Evolutionary conservation across 2,888 invertebrate species (phyloP), one percentile per base, ranked within the genome.

Genomic region (Cynaeus angustus): DNA sequence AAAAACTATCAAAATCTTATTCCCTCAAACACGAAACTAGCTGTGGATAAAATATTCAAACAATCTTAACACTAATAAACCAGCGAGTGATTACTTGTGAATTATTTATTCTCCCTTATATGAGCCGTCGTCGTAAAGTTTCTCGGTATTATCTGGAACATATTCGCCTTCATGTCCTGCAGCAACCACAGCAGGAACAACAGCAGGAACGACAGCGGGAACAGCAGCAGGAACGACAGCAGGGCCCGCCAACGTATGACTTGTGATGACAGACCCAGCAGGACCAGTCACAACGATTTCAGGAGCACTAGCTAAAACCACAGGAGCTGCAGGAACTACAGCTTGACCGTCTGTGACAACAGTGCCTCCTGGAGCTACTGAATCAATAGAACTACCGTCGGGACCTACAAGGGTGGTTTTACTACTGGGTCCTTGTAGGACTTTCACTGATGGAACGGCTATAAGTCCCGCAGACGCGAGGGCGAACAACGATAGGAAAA

Each of bases 341-440:
- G 73, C 73, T 30, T 74, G 72, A 33, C 70, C 67, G 12, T 77
- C 74, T 5, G 76, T 74, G 21, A 77, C 74, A 0, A 79, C 75
- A 6, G 77, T 78, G 13, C 80, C 80, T 41, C 80, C 80, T n/a
- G 80, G 78, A 37, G 76, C 77, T 28, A 70, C 75, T 3, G 80
- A 75, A 14, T 77, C 64, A 9, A 81, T 61, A 1, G 73, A 70
- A 64, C 78, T 76, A 7, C 81, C 80, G 70, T 81, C 80, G 53
- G 81, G 81, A 6, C 81, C 81, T 9, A 78, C 50, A 0, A 81
- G 67, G 9, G 71, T 72, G 3, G 80, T 81, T 50, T 71, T 75
- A 58, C 78, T 79, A n/a, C 80, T 73, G 12, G 80, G 80, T 16
- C 79, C 79, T 73, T 80, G 80, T 0, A 80, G 75, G 10, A 80